A percentile compares a stretch with the other conserved stretches of the same genome.
Evolutionary conservation across 2,888 invertebrate species (phyloP).

Genomic region (Cryptocephalus primarius): DNA sequence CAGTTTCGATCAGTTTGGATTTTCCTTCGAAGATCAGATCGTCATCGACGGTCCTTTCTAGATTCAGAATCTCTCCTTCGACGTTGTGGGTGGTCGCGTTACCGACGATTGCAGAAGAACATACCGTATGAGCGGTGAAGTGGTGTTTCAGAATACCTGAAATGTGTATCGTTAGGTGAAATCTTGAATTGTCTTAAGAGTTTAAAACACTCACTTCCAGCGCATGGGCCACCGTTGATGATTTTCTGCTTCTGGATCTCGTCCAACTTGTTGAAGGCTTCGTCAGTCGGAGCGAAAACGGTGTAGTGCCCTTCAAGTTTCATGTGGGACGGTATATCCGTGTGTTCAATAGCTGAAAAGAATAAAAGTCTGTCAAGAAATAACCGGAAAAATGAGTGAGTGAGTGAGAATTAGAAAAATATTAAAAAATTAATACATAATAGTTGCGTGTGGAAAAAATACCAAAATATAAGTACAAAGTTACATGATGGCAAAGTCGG

Average conservation of each 20-base stretch:
- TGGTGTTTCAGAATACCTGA: constrained; percentile 56
- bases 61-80: constrained; percentile 38
- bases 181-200: background rate
- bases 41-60: constrained; percentile 40
- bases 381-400: too few relatives aligned
- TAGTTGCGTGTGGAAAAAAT: too few relatives aligned
- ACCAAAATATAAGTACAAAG: too few relatives aligned
- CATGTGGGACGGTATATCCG: constrained; percentile 44
- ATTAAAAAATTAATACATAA: too few relatives aligned
- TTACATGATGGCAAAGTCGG: too few relatives aligned
- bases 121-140: constrained; percentile 54
- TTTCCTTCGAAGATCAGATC: constrained; percentile 47
- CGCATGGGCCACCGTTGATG: constrained; percentile 46
- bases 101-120: constrained; percentile 49
- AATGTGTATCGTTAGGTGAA: constrained; percentile 1
- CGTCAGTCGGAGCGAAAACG: constrained; percentile 55
- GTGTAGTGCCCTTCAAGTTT: constrained; percentile 47
- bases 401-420: background rate
- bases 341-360: constrained; percentile 45
- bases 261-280: constrained; percentile 52
- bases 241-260: constrained; percentile 41
- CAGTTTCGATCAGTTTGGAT: constrained; percentile 46
- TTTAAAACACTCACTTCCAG: constrained; percentile 41
- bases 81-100: constrained; percentile 43
- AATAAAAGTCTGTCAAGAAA: too few relatives aligned